Percentiles rank a stretch among this genome's conserved stretches.
Evolutionary conservation across 2,888 invertebrate genomes (phyloP).

Genomic region (Uloborus plumipes): DNA sequence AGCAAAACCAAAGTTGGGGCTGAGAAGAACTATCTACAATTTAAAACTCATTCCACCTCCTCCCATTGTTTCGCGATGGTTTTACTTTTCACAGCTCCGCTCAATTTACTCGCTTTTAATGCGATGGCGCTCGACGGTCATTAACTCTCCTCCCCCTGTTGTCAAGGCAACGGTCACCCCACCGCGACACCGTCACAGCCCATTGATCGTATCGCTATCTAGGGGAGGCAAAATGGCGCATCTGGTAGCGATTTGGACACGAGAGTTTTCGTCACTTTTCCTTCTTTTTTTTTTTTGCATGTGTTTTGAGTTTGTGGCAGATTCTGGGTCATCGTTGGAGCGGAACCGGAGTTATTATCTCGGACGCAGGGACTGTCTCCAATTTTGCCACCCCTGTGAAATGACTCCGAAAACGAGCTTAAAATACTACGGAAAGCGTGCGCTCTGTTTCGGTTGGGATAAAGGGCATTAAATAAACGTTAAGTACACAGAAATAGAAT

Average conservation of each 20-base stretch:
- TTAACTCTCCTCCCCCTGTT: slow-evolving; percentile 37
- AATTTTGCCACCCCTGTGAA: no score
- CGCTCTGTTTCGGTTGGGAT: no score
- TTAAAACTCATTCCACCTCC: slow-evolving; percentile 33
- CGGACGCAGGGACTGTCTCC: no score
- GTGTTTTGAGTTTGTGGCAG: slow-evolving; percentile 37
- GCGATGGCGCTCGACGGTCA: slow-evolving; percentile 37
- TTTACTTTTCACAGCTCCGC: slow-evolving; percentile 51
- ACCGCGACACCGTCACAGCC: slow-evolving; percentile 48
- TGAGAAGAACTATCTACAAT: slow-evolving; percentile 18
- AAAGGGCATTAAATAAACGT: no score
- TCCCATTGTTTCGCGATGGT: slow-evolving; percentile 23
- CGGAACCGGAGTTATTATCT: slow-evolving; percentile 4
- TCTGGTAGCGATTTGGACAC: slow-evolving; percentile 44
- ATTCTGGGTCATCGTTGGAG: slow-evolving; percentile 39
- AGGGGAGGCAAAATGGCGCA: slow-evolving; percentile 12
- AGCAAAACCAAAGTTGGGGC: no score
- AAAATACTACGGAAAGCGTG: no score
- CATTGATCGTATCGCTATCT: slow-evolving; percentile 57
- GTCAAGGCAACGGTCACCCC: slow-evolving; percentile 56
- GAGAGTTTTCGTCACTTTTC: background rate
- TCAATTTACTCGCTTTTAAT: slow-evolving; percentile 42
- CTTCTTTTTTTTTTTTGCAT: slow-evolving; percentile 12
- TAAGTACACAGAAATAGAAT: no score
- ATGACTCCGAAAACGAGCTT: no score